These are phyloP conservation scores for Probosciger aterrimus DNA, from an alignment of 2,113 vertebrate genomes.

Conservation along the genomic window DNA sequence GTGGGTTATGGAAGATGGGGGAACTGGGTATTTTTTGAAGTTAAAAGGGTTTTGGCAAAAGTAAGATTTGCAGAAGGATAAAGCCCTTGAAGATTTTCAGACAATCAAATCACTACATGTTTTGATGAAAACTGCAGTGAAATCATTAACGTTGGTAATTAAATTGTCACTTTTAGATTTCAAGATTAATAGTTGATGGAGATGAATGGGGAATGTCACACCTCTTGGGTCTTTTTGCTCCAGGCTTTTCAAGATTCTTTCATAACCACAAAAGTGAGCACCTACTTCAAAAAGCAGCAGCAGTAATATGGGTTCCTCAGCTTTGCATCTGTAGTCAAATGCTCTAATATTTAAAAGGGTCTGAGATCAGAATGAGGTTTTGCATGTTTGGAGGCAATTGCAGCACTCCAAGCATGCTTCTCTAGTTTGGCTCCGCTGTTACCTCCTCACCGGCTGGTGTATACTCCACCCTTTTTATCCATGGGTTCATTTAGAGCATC, in stretches of 20 bases:
- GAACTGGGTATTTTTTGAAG: not conserved
- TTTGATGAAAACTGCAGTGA: not conserved
- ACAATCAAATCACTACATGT: not conserved
- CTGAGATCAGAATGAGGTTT: not conserved
- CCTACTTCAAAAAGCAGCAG: not conserved
- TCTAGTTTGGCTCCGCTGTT: not conserved
- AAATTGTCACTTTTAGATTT: not conserved
- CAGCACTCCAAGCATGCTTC: not conserved
- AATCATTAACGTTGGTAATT: not conserved
- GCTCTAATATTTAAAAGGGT: not conserved
- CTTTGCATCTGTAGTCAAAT: not conserved
- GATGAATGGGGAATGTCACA: not conserved
- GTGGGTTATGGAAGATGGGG: not conserved
- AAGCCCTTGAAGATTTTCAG: not conserved
- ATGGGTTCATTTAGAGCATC: not conserved
- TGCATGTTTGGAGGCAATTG: not conserved
- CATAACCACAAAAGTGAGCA: not conserved
- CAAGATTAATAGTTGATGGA: not conserved
- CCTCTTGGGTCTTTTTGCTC: not conserved
- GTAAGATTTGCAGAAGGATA: not conserved
- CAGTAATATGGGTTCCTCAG: not conserved
- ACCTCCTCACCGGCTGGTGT: not conserved
- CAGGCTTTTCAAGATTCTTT: not conserved
- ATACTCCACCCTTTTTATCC: not conserved
- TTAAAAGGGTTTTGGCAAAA: not conserved